Conservation (phyloP, 2,797 vertebrate genomes). For the Chelonia mydas region DNA sequence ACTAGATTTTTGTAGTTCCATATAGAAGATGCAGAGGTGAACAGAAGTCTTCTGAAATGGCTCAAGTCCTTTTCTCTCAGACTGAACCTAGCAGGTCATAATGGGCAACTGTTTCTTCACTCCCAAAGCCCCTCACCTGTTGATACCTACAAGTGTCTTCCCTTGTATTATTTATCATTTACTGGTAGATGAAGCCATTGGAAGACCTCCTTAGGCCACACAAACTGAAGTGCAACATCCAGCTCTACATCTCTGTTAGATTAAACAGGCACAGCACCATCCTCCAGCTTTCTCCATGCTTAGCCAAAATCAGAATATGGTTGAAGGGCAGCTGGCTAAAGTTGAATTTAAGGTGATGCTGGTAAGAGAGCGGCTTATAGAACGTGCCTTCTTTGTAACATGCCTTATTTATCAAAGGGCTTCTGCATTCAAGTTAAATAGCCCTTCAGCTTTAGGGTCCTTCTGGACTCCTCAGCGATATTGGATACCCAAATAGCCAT, state of each 20-base stretch:
- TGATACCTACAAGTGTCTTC: background rate
- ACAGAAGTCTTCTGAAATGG: background rate
- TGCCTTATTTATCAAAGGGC: too few species aligned
- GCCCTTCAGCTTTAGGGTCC: background rate
- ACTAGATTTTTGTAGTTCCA: background rate
- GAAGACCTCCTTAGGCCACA: background rate
- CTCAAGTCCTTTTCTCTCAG: background rate
- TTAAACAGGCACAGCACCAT: background rate
- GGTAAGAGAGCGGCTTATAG: background rate
- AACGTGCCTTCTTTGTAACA: background rate
- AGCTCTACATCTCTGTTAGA: background rate
- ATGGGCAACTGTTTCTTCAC: background rate
- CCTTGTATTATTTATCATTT: background rate
- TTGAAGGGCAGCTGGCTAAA: background rate
- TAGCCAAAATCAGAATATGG: background rate
- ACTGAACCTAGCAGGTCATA: background rate
- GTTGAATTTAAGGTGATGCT: background rate
- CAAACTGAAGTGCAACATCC: background rate
- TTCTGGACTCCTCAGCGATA: background rate
- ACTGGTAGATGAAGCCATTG: background rate
- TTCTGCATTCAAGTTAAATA: background rate
- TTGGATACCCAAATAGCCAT: background rate
- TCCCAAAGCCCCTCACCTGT: background rate
- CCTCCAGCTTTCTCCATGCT: background rate
- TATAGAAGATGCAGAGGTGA: background rate